Conservation (phyloP, 2,888 invertebrate species). For the Eupithecia pulchellata region DNA sequence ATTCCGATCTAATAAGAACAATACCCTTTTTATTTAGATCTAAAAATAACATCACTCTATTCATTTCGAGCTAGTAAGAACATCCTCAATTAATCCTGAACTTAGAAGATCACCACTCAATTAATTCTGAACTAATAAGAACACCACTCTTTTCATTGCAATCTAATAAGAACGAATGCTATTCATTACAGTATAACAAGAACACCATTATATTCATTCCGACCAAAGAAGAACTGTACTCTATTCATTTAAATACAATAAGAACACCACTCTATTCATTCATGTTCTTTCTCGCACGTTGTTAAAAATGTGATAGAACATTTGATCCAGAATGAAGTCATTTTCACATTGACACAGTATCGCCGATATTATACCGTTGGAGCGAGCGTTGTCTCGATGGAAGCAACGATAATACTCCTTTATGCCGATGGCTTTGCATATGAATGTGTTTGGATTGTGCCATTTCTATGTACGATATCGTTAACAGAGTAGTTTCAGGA, state of each 20-base stretch:
- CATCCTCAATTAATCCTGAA: no score
- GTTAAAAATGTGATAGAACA: conserved; percentile 8
- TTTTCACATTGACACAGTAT: conserved; percentile 31
- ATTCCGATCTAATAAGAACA: no score
- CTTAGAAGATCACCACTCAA: no score
- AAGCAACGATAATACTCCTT: conserved; percentile 36
- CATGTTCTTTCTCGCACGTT: not conserved
- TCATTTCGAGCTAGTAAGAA: no score
- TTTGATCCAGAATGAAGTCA: conserved; percentile 20
- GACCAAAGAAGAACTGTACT: no score
- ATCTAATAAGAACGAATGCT: no score
- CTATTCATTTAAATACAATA: not conserved
- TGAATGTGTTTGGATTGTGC: conserved; percentile 38
- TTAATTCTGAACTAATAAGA: not conserved
- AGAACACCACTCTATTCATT: not conserved
- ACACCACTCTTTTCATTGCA: not conserved
- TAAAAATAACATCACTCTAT: no score
- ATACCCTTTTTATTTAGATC: no score
- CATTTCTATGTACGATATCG: conserved; percentile 32
- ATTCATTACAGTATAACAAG: no score
- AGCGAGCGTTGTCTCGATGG: conserved; percentile 36
- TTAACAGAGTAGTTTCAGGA: conserved; percentile 34
- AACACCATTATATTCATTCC: no score
- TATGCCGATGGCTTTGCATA: conserved; percentile 37
- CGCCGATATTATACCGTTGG: conserved; percentile 31